Evolutionary conservation across 1,140 invertebrate species (phyloP).

Genomic region (Drosophila grimshawi): DNA sequence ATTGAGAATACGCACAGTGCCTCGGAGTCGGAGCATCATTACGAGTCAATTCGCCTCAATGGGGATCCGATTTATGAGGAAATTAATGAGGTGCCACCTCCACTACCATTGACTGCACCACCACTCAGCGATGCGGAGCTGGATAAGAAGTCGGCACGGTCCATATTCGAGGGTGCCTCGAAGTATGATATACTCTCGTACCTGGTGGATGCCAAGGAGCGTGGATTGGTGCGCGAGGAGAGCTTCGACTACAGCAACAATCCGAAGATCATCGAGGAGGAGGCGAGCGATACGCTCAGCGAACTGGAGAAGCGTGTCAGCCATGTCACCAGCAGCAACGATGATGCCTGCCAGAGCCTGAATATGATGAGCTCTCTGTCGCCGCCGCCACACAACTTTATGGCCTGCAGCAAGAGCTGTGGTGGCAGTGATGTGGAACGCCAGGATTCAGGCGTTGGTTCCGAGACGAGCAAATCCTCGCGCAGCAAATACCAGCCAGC

Average conservation of each 20-base stretch:
- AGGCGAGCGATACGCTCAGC: conserved; percentile 85
- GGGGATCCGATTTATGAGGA: conserved; percentile 95
- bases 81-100: conserved; percentile 91
- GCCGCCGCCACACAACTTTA: conserved; percentile 75
- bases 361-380: conserved; percentile 85
- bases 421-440: conserved; percentile 90
- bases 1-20: conserved; percentile 86
- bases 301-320: conserved; percentile 72
- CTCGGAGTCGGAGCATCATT: conserved; percentile 87
- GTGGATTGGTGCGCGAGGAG: conserved; percentile 88
- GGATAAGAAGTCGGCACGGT: conserved; percentile 87
- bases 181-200: conserved; percentile 96
- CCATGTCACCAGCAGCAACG: conserved; percentile 43
- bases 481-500: conserved; percentile 88
- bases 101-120: conserved; percentile 90
- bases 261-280: conserved; percentile 86
- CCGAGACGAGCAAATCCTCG: conserved; percentile 95
- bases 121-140: conserved; percentile 88
- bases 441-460: conserved; percentile 96
- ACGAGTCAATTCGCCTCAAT: conserved; percentile 90
- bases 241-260: conserved; percentile 87
- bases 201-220: conserved; percentile 92
- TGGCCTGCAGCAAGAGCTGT: conserved; percentile 55
- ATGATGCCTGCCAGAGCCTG: conserved; percentile 86
- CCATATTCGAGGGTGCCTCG: conserved; percentile 93